Percentiles rank a stretch among this genome's conserved stretches.
phyloP scores from a whole-genome alignment of 2,888 invertebrate species.

The Drosophila eohydei region DNA sequence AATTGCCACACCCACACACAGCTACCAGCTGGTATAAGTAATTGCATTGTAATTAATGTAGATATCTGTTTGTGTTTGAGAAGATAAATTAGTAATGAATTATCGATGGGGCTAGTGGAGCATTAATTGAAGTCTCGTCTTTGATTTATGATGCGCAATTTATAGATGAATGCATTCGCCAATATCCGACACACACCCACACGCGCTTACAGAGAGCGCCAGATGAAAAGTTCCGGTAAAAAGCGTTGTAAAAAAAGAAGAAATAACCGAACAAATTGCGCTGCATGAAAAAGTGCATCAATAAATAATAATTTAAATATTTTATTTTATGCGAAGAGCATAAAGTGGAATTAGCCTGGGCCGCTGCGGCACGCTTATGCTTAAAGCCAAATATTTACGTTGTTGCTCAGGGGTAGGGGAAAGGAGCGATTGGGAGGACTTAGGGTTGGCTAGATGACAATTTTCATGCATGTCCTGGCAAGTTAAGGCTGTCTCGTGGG shows the following conservation, averaged over 20 bases:
- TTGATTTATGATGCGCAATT: conserved; percentile 71
- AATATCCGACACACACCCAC: conserved; percentile 53
- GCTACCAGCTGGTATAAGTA: conserved; percentile 36
- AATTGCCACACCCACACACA: conserved; percentile 47
- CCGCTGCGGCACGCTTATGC: conserved; percentile 16
- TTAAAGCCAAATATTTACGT: conserved; percentile 62
- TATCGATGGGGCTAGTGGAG: conserved; percentile 72
- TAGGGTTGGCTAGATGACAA: conserved; percentile 30
- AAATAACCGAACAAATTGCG: conserved; percentile 36
- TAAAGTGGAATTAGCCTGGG: conserved; percentile 64
- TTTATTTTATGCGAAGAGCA: conserved; percentile 52
- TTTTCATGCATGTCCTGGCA: conserved; percentile 47
- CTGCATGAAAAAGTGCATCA: conserved; percentile 58
- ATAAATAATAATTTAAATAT: conserved; percentile 76
- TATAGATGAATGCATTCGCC: conserved; percentile 60
- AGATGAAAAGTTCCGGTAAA: conserved; percentile 17
- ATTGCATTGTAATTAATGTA: conserved; percentile 75
- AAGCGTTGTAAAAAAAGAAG: conserved; percentile 2
- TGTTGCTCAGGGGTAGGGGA: neutral
- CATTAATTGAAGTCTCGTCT: conserved; percentile 74
- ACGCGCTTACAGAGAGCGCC: conserved; percentile 9
- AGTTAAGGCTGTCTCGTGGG: conserved; percentile 35
- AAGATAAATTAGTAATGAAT: conserved; percentile 76
- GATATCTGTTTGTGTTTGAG: conserved; percentile 48
- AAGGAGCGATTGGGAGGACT: neutral